Evolutionary conservation across 37 sponge, comb jelly and placozoan species (phyloP), one percentile per base, ranked within the genome.

Genomic region (Diacarnus erythraeanus): DNA sequence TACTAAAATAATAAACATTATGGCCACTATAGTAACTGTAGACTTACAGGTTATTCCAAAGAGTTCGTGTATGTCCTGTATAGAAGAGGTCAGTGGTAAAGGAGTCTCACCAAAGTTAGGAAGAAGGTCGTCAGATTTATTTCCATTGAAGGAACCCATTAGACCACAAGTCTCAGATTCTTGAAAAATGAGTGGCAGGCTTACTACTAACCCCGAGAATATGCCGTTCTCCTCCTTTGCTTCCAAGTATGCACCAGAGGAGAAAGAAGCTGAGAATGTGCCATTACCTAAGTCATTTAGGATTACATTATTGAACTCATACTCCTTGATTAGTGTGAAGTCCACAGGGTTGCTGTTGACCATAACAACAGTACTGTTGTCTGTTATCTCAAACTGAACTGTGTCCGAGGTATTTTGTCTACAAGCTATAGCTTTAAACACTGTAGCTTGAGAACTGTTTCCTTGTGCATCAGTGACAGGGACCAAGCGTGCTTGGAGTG

Each of bases 21-120:
- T 58, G 20, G 27, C 5, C 29, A 15, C n/a, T n/a, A 37, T n/a
- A 33, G 43, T 25, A 75, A 47, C 6, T 38, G 38, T 20, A 36
- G n/a, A n/a, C n/a, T 77, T 69, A 88, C 88, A 88, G 37, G 82
- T 77, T 51, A 83, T 20, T 77, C 88, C 88, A 76, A 88, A 88
- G n/a, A 43, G 27, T 8, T 77, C 23, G 71, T 88, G 83, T 21
- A 88, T 81, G 8, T 76, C 88, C 40, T 82, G 57, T 6, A 63
- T 30, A 31, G 77, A 35, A 44, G 83, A 59, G 36, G 76, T 77
- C 21, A 59, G 31, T 40, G 77, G 66, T 21, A 88, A 35, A 29
- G 78, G 87, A 15, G 10, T 30, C 3, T 0, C 58, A n/a, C 63
- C 69, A 25, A 1, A 4, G 10, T 33, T 59, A 59, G 83, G 78